Evolutionary conservation across 2,797 vertebrate genomes (phyloP).

Genomic region (Saxicola maurus): DNA sequence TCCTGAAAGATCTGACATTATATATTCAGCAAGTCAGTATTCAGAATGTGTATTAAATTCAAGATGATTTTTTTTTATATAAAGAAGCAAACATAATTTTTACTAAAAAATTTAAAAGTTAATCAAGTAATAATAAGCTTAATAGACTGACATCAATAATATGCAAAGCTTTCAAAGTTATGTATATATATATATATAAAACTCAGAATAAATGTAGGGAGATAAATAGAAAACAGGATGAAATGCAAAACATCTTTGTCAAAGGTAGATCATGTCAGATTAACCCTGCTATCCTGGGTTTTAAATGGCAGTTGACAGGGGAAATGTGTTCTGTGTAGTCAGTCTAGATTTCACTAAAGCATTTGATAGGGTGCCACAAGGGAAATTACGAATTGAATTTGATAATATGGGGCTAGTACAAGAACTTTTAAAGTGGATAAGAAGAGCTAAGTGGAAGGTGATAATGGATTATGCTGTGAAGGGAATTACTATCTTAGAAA

Average conservation of each 20-base stretch:
- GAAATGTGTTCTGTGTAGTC: slow-evolving; percentile 36
- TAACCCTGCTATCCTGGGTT: background rate
- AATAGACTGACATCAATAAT: background rate
- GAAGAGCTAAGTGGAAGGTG: slow-evolving; percentile 36
- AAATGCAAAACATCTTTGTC: slow-evolving; percentile 14
- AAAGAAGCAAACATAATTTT: background rate
- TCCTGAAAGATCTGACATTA: background rate
- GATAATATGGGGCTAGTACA: slow-evolving; percentile 20
- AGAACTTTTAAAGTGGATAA: slow-evolving; percentile 43
- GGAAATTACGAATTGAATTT: slow-evolving; percentile 46
- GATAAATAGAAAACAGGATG: background rate
- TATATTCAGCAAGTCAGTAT: background rate
- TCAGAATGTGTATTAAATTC: background rate
- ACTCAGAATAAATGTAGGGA: background rate
- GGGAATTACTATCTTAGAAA: background rate
- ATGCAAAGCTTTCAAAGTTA: background rate
- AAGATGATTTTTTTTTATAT: background rate
- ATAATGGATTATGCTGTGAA: slow-evolving; percentile 32
- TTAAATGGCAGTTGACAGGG: slow-evolving; percentile 33
- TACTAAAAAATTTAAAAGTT: background rate
- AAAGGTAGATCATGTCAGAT: background rate
- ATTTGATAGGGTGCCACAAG: slow-evolving; percentile 30
- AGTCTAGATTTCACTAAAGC: slow-evolving; percentile 34
- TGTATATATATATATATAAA: background rate
- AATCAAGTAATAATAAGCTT: background rate